phyloP scores from a whole-genome alignment of 2,888 invertebrate species.

The Sclerodermus sp. region DNA sequence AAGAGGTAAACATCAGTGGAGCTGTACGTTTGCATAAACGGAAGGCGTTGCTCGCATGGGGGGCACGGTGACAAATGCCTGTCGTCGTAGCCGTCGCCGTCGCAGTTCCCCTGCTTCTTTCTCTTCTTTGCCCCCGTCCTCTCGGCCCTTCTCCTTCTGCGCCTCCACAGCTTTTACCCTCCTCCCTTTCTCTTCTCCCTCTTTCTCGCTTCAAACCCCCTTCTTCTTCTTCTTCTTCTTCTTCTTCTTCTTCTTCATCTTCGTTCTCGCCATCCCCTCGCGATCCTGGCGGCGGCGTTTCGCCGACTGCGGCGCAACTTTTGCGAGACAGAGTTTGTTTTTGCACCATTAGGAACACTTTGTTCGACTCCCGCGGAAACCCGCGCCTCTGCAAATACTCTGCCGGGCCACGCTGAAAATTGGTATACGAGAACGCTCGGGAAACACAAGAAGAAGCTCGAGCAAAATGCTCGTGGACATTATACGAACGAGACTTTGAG shows the following conservation, averaged over 20 bases:
- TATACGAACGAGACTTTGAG: slow-evolving; percentile 3
- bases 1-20: slow-evolving; percentile 52
- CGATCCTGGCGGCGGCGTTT: slow-evolving; percentile 19
- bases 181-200: slow-evolving; percentile 8
- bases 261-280: slow-evolving; percentile 17
- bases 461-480: background rate
- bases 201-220: slow-evolving; percentile 7
- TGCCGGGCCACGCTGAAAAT: slow-evolving; percentile 2
- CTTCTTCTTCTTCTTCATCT: slow-evolving; percentile 1
- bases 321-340: slow-evolving; percentile 42
- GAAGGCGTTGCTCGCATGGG: slow-evolving; percentile 44
- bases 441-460: background rate
- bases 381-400: slow-evolving; percentile 33
- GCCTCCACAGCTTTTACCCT: slow-evolving; percentile 2
- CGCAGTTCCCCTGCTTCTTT: slow-evolving; percentile 8
- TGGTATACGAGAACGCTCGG: background rate
- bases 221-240: slow-evolving; percentile 17
- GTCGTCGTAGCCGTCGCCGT: slow-evolving; percentile 23
- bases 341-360: slow-evolving; percentile 49
- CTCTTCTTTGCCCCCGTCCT: background rate
- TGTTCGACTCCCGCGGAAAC: slow-evolving; percentile 37
- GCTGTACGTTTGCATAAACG: slow-evolving; percentile 50
- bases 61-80: slow-evolving; percentile 49
- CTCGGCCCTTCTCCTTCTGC: slow-evolving; percentile 6
- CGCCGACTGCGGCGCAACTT: slow-evolving; percentile 35